Percentiles rank a stretch among this genome's conserved stretches.
Conservation (phyloP, 2,888 invertebrate genomes). For the Phlogophora meticulosa region DNA sequence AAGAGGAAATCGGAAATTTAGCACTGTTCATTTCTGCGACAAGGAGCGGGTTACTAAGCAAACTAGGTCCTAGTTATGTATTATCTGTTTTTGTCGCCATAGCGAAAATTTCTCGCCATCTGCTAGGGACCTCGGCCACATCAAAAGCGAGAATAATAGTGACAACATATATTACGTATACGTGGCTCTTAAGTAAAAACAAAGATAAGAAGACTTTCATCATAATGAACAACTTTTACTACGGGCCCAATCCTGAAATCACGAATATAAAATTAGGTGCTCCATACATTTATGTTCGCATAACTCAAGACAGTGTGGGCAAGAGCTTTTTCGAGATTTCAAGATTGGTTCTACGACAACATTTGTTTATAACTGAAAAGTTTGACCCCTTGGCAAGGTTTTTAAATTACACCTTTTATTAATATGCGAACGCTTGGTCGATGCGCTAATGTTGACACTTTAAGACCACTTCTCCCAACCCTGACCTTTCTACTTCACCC, state of each 20-base stretch:
- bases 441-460: slow-evolving; percentile 6
- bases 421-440: not conserved
- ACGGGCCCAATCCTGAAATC: too few relatives aligned
- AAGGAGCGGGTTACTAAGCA: slow-evolving; percentile 7
- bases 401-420: not conserved
- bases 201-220: too few relatives aligned
- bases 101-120: not conserved
- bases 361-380: too few relatives aligned
- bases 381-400: too few relatives aligned
- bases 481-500: not conserved
- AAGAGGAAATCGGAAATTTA: slow-evolving; percentile 33
- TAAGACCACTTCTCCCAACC: not conserved
- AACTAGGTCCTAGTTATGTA: too few relatives aligned
- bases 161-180: not conserved
- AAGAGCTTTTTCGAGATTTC: too few relatives aligned
- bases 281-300: too few relatives aligned
- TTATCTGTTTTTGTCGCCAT: slow-evolving; percentile 12
- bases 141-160: not conserved
- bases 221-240: too few relatives aligned
- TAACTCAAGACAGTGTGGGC: too few relatives aligned
- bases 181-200: not conserved
- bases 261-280: too few relatives aligned
- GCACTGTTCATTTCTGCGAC: slow-evolving; percentile 16
- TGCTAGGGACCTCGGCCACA: not conserved
- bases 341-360: too few relatives aligned